Percentiles rank a stretch among this genome's conserved stretches.
phyloP scores from a whole-genome alignment of 2,113 vertebrate species.

The Nothoprocta pentlandii region DNA sequence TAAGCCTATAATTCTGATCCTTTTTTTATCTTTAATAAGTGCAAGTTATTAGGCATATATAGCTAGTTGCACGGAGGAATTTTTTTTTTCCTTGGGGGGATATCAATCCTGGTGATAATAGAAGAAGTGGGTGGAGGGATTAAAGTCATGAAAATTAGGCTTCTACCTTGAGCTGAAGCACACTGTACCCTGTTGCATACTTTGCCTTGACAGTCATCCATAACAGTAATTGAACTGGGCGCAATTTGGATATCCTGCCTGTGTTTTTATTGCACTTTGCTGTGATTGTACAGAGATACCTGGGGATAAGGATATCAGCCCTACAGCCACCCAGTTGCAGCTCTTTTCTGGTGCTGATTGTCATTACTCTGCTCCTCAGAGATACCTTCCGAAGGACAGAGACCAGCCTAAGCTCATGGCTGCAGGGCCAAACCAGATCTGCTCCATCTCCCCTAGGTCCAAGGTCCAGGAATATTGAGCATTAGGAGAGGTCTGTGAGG shows the following conservation, averaged over 20 bases:
- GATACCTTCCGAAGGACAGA: not conserved
- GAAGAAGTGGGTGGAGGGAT: slow-evolving; percentile 55
- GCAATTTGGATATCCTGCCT: slow-evolving; percentile 17
- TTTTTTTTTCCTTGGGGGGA: slow-evolving; percentile 30
- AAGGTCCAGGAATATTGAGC: not conserved
- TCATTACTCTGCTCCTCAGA: not conserved
- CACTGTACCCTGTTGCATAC: slow-evolving; percentile 35
- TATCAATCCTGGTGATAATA: slow-evolving; percentile 59
- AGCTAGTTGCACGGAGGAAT: slow-evolving; percentile 58
- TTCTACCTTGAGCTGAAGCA: slow-evolving; percentile 61
- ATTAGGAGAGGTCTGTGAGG: not conserved
- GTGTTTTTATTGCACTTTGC: not conserved
- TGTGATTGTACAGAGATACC: not conserved
- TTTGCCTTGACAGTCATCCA: slow-evolving; percentile 45
- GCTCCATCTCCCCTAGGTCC: not conserved
- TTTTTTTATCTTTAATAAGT: slow-evolving; percentile 70
- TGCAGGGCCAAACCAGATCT: not conserved
- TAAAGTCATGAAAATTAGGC: slow-evolving; percentile 40
- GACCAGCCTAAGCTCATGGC: not conserved
- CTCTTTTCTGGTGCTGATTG: not conserved
- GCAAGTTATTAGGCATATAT: slow-evolving; percentile 60
- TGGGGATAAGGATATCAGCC: not conserved
- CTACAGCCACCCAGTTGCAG: not conserved
- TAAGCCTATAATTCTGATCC: slow-evolving; percentile 68
- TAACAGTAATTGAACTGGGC: slow-evolving; percentile 40